A percentile compares a stretch with the other conserved stretches of the same genome.
Conservation (phyloP, 2,888 invertebrate genomes). For the Rhamphomyia laevipes region DNA sequence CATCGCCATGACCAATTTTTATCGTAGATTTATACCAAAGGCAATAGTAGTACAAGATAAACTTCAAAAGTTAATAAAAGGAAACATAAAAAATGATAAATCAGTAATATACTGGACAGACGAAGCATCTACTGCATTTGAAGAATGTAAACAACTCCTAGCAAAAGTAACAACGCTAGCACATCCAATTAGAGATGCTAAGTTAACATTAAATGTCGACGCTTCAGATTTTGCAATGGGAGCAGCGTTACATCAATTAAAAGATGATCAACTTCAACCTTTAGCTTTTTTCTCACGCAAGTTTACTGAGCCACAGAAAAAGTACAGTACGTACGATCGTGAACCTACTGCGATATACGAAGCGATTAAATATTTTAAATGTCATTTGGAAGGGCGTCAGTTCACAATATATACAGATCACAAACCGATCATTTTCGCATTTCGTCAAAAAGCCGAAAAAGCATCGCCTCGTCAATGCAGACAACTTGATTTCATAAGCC, state of each 20-base stretch:
- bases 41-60: too few species aligned
- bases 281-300: too few species aligned
- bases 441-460: constrained; percentile 17
- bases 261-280: too few species aligned
- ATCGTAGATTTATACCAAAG: too few species aligned
- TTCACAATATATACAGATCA: constrained; percentile 27
- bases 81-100: neutral
- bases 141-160: neutral
- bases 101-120: neutral
- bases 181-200: too few species aligned
- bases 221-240: constrained; percentile 30
- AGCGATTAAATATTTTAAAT: constrained; percentile 27
- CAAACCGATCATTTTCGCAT: constrained; percentile 24
- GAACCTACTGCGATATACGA: constrained; percentile 29
- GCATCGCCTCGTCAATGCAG: constrained; percentile 25
- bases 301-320: too few species aligned
- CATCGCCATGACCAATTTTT: too few species aligned
- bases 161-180: neutral
- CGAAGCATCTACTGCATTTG: too few species aligned
- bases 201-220: constrained; percentile 12
- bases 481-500: constrained; percentile 21
- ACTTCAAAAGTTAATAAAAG: too few species aligned
- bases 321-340: constrained; percentile 27
- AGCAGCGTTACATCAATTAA: constrained; percentile 29
- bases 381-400: too few species aligned